These are phyloP conservation scores for Mesembrinibis cayennensis DNA, from an alignment of 2,113 vertebrate species.

Conservation along the genomic window DNA sequence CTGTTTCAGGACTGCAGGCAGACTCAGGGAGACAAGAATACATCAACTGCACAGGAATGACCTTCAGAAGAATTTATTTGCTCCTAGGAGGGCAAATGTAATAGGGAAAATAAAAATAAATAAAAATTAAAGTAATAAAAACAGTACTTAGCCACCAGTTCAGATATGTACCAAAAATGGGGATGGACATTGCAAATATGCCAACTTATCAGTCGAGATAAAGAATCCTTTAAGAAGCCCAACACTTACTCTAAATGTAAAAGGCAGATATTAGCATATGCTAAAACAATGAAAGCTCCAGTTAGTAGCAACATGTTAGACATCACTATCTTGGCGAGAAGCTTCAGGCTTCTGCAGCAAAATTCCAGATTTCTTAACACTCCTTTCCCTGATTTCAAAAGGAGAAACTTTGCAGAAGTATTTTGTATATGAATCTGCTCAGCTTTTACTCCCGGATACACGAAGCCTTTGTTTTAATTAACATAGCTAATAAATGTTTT, in stretches of 20 bases:
- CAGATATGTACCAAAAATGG: background rate
- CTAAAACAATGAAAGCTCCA: background rate
- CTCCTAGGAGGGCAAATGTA: background rate
- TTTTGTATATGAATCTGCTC: background rate
- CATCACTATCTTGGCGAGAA: background rate
- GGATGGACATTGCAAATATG: background rate
- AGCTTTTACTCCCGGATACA: background rate
- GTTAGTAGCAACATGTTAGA: rapidly evolving
- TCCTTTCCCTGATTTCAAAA: background rate
- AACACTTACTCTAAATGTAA: background rate
- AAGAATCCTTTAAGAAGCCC: background rate
- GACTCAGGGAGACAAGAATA: background rate
- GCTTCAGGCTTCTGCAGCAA: background rate
- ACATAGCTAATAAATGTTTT: background rate
- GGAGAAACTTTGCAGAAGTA: background rate
- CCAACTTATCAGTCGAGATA: background rate
- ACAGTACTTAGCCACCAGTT: background rate
- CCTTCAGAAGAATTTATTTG: background rate
- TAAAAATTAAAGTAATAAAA: background rate
- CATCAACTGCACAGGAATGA: background rate
- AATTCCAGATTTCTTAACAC: background rate
- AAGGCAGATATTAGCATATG: background rate
- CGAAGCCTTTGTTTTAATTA: background rate
- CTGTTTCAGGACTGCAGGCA: background rate
- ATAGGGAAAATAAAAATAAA: background rate